Percentiles rank a stretch among this genome's conserved stretches.
Conservation (phyloP, 2,113 vertebrate genomes). For the Nerophis ophidion region DNA sequence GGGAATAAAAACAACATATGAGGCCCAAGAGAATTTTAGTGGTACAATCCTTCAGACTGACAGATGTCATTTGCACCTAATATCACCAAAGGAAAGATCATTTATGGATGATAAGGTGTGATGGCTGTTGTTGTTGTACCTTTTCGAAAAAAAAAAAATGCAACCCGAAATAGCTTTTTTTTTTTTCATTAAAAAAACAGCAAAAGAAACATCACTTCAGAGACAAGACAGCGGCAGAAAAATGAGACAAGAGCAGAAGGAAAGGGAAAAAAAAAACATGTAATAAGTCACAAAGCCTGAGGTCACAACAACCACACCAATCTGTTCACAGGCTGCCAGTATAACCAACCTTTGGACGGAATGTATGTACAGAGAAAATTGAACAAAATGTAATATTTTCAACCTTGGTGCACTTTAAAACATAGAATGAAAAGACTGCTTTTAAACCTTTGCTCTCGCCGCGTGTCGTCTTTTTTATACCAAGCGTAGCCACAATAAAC, state of each 20-base stretch:
- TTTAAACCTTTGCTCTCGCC: background rate
- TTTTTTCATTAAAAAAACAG: background rate
- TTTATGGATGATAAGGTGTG: background rate
- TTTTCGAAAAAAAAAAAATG: background rate
- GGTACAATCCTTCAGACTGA: background rate
- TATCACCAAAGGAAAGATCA: background rate
- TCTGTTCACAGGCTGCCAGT: background rate
- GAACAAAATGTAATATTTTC: background rate
- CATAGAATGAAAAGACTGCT: background rate
- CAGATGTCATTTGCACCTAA: background rate
- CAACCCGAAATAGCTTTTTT: background rate
- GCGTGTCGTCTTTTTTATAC: too few relatives aligned
- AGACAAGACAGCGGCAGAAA: background rate
- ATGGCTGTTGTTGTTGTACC: background rate
- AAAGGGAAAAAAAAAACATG: background rate
- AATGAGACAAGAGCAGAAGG: slow-evolving; percentile 1
- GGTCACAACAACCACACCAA: slow-evolving; percentile 11
- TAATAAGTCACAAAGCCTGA: slow-evolving; percentile 2
- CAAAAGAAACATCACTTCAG: background rate
- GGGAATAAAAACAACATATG: background rate
- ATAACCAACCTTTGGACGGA: background rate
- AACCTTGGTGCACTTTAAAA: background rate
- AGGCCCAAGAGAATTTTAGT: background rate
- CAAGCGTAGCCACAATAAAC: too few relatives aligned
- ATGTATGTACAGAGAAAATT: background rate